A percentile compares a stretch with the other conserved stretches of the same genome.
Conservation (phyloP, 2,888 invertebrate species). For the Acrocyrtus sp. region DNA sequence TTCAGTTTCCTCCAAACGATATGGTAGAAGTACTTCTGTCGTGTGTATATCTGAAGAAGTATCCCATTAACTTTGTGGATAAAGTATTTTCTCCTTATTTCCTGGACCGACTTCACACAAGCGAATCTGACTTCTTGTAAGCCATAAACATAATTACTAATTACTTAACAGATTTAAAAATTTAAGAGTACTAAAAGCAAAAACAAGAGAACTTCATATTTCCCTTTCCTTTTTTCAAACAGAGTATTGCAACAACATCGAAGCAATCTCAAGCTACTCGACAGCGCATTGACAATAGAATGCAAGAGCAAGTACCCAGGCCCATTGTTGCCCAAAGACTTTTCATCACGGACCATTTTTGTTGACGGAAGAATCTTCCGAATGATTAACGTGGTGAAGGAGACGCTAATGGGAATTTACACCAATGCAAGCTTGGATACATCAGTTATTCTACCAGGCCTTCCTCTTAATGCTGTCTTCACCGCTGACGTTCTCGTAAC, state of each 20-base stretch:
- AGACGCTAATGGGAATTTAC: slow-evolving; percentile 67
- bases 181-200: not conserved
- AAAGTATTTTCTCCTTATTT: slow-evolving; percentile 74
- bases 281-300: slow-evolving; percentile 75
- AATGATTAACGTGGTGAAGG: slow-evolving; percentile 68
- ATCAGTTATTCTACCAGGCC: slow-evolving; percentile 70
- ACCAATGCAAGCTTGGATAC: slow-evolving; percentile 68
- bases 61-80: slow-evolving; percentile 72
- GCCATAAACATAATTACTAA: too few relatives aligned
- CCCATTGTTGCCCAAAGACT: slow-evolving; percentile 71
- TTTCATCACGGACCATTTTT: slow-evolving; percentile 69
- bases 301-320: slow-evolving; percentile 70
- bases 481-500: slow-evolving; percentile 73
- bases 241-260: slow-evolving; percentile 66
- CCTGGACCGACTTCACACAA: slow-evolving; percentile 70
- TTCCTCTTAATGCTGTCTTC: slow-evolving; percentile 72
- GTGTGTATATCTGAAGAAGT: slow-evolving; percentile 73
- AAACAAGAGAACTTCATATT: not conserved
- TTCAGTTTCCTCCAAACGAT: slow-evolving; percentile 71
- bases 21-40: slow-evolving; percentile 73
- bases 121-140: slow-evolving; percentile 65
- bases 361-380: slow-evolving; percentile 71
- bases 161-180: slow-evolving; percentile 7
- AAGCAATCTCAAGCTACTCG: slow-evolving; percentile 72
- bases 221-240: slow-evolving; percentile 10